Evolutionary conservation across 2,888 invertebrate genomes (phyloP).

Genomic region (Dusona sp.): DNA sequence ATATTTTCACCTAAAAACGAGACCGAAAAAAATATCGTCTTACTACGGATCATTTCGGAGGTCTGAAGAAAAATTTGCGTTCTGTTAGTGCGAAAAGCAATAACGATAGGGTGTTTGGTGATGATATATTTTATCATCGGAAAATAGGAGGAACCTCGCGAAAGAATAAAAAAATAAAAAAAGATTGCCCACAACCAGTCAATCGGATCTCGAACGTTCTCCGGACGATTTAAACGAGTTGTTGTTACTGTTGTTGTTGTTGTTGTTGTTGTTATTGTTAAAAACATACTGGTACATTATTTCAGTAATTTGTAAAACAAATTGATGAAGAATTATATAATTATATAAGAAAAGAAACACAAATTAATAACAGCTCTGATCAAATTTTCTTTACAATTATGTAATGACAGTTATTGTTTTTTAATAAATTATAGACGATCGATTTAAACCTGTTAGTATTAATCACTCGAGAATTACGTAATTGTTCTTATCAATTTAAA

Average conservation of each 20-base stretch:
- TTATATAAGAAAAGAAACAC: neutral
- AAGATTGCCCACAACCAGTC: slow-evolving; percentile 58
- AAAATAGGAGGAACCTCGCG: slow-evolving; percentile 57
- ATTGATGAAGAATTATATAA: neutral
- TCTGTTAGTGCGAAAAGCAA: slow-evolving; percentile 84
- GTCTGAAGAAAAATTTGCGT: slow-evolving; percentile 63
- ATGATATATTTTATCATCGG: slow-evolving; percentile 71
- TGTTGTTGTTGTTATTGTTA: slow-evolving; percentile 43
- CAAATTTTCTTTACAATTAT: neutral
- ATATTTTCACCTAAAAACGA: slow-evolving; percentile 80
- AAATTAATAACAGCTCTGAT: neutral
- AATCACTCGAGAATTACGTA: neutral
- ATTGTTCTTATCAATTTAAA: neutral
- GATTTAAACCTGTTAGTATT: slow-evolving; percentile 1
- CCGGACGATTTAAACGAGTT: slow-evolving; percentile 25
- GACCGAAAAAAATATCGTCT: slow-evolving; percentile 64
- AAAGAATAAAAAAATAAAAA: slow-evolving; percentile 29
- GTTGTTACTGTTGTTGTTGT: too few species aligned
- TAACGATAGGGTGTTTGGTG: slow-evolving; percentile 82
- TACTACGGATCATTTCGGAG: slow-evolving; percentile 28
- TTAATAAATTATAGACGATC: neutral
- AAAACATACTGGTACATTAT: slow-evolving; percentile 79
- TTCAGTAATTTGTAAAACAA: slow-evolving; percentile 21
- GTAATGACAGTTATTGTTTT: neutral
- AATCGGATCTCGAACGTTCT: slow-evolving; percentile 37